Percentiles rank a stretch among this genome's conserved stretches.
phyloP scores from a whole-genome alignment of 2,113 vertebrate genomes.

The Saiga tatarica region DNA sequence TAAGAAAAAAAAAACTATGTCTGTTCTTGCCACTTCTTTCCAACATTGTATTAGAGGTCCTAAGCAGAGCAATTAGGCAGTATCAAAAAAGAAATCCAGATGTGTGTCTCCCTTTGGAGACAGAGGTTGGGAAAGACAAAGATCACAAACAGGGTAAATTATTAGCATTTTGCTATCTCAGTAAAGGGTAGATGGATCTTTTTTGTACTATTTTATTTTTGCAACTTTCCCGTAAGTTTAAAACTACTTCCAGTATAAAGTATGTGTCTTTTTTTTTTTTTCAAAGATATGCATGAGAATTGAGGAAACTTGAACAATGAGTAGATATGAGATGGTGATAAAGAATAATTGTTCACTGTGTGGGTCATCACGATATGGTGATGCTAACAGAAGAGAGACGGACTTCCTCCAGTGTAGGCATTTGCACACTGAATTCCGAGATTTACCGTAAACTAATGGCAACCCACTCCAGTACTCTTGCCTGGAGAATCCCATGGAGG shows the following conservation, averaged over 20 bases:
- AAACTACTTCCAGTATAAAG: background rate
- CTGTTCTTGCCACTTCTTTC: background rate
- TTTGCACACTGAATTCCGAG: background rate
- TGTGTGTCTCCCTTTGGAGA: background rate
- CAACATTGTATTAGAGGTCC: background rate
- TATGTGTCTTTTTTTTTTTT: background rate
- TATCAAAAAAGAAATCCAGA: background rate
- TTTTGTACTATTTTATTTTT: background rate
- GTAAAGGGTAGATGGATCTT: background rate
- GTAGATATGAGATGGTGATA: background rate
- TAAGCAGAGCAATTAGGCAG: background rate
- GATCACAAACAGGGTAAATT: background rate
- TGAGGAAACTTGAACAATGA: background rate
- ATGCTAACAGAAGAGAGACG: background rate
- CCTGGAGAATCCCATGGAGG: too few relatives aligned
- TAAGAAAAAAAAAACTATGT: background rate
- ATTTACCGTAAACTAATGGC: background rate
- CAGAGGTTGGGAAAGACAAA: background rate
- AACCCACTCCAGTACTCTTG: too few relatives aligned
- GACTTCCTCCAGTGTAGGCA: background rate
- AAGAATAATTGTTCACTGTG: background rate
- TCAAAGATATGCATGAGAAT: background rate
- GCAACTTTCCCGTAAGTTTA: background rate
- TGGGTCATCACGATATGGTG: background rate
- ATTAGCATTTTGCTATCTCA: background rate